Conservation (phyloP, 1,140 invertebrate genomes). For the Sarcophaga bullata region DNA sequence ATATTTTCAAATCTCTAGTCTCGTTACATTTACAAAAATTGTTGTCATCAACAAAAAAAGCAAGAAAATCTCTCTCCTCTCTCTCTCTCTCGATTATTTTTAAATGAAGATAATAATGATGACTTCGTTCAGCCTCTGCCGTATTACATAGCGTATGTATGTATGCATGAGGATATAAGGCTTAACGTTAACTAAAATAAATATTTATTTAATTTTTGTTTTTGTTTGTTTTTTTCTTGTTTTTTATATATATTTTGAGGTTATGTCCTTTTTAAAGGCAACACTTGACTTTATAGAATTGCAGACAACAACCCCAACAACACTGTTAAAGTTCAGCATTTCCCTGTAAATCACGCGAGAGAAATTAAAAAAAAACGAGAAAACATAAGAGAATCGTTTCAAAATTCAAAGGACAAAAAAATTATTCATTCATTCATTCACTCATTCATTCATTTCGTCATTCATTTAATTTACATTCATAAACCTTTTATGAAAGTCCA, state of each 20-base stretch:
- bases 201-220: not conserved
- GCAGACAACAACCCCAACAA: too few relatives aligned
- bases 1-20: not conserved
- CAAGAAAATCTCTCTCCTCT: not conserved
- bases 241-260: not conserved
- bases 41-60: not conserved
- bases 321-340: not conserved
- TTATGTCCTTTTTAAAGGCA: conserved; percentile 6
- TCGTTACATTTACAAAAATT: not conserved
- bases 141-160: not conserved
- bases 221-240: too few relatives aligned
- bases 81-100: not conserved
- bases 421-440: too few relatives aligned
- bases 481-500: not conserved
- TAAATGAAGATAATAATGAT: conserved; percentile 13
- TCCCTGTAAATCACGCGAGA: too few relatives aligned
- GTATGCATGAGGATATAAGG: not conserved
- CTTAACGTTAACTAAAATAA: conserved; percentile 5
- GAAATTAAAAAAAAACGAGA: not conserved
- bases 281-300: not conserved
- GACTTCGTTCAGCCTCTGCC: not conserved
- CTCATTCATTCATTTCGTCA: not conserved
- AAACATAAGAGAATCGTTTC: not conserved
- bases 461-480: not conserved
- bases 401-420: not conserved